These are phyloP conservation scores for Plectropomus leopardus DNA, from an alignment of 2,113 vertebrate species.

Conservation along the genomic window DNA sequence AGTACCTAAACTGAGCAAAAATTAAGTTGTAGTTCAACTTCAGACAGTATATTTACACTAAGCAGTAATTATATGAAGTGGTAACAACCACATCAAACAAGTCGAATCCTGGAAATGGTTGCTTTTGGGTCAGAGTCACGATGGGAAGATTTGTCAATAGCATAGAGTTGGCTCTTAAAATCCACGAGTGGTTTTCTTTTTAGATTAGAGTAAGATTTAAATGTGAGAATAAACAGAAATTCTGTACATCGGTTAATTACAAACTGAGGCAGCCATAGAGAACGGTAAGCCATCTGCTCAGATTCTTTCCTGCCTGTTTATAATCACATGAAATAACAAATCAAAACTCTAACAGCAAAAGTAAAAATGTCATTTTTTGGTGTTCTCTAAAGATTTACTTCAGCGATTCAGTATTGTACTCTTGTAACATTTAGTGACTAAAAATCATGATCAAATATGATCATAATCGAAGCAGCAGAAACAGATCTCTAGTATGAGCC, in stretches of 20 bases:
- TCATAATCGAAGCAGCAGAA: too few species aligned
- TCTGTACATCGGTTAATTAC: too few species aligned
- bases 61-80: constrained; percentile 32
- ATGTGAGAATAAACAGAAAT: neutral
- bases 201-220: neutral
- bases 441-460: too few species aligned
- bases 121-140: constrained; percentile 2
- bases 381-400: neutral
- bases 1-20: constrained; percentile 11
- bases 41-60: constrained; percentile 21
- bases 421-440: neutral
- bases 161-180: neutral
- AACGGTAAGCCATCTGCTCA: neutral
- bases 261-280: neutral
- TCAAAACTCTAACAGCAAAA: neutral
- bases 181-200: neutral
- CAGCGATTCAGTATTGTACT: neutral
- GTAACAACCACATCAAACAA: constrained; percentile 28
- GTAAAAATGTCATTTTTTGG: neutral
- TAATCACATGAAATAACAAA: neutral
- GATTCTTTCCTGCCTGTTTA: neutral
- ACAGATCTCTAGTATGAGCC: too few species aligned
- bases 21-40: constrained; percentile 7
- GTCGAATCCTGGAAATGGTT: neutral
- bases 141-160: neutral